Percentiles rank a stretch among this genome's conserved stretches.
phyloP scores from a whole-genome alignment of 2,113 vertebrate genomes.

The Chaetodon auriga region DNA sequence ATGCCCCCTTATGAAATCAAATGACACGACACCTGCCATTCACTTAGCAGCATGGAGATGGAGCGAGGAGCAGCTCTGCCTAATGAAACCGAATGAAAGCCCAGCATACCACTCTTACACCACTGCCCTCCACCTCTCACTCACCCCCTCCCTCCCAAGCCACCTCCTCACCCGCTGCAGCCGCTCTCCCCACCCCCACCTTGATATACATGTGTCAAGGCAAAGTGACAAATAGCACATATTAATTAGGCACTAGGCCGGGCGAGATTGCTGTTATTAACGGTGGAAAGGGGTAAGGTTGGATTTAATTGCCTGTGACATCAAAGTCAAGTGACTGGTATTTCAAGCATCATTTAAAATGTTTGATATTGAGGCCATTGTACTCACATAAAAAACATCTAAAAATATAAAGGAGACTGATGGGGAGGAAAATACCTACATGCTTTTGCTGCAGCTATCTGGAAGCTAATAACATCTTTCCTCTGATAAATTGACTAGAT shows the following conservation, averaged over 20 bases:
- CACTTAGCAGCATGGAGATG: slow-evolving; percentile 22
- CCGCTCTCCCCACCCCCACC: slow-evolving; percentile 83
- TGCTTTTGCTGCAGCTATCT: slow-evolving; percentile 87
- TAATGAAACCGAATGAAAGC: slow-evolving; percentile 80
- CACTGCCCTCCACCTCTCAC: slow-evolving; percentile 74
- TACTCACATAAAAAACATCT: slow-evolving; percentile 98
- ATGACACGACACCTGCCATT: slow-evolving; percentile 47
- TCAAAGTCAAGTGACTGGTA: slow-evolving; percentile 99
- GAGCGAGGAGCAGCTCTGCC: slow-evolving; percentile 53
- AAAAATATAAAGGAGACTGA: slow-evolving; percentile 98
- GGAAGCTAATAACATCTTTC: slow-evolving; percentile 89
- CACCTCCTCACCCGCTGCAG: slow-evolving; percentile 69
- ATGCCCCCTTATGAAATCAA: slow-evolving; percentile 36
- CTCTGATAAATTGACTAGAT: slow-evolving; percentile 85
- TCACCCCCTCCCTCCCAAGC: slow-evolving; percentile 59
- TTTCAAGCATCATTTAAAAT: slow-evolving; percentile 99
- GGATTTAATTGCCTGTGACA: slow-evolving; percentile 99
- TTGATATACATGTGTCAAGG: slow-evolving; percentile 99
- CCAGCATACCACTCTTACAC: slow-evolving; percentile 72
- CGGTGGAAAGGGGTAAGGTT: slow-evolving; percentile 95
- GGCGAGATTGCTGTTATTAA: slow-evolving; percentile 99
- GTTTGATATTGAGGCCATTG: slow-evolving; percentile 99
- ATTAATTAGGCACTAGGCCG: slow-evolving; percentile 99
- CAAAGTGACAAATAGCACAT: slow-evolving; percentile 99
- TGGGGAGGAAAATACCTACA: slow-evolving; percentile 91